Evolutionary conservation across 1,140 invertebrate species (phyloP), one percentile per base, ranked within the genome.

Genomic region (Aphis craccivora): DNA sequence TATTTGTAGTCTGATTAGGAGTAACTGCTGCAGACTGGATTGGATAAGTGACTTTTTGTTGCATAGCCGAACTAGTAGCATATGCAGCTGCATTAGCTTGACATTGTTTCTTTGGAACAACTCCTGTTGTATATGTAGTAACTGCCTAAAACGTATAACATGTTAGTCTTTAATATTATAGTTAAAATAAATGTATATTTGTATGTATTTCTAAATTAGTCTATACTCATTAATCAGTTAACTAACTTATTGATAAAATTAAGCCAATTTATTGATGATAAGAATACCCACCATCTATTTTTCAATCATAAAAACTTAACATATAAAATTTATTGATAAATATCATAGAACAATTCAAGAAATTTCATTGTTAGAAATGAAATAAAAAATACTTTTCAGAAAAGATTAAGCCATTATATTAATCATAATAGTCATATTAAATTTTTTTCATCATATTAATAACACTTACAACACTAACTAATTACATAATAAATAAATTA

Each of bases 1-100:
- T 93, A 55, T 83, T 93, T 30, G 76, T 83, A 30, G 91, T 35
- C 30, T 93, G 91, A 7, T 92, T 92, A 53, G 91, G 81, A 37
- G 91, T 55, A 43, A 93, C 91, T 22, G 91, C 22, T 30, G 60
- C n/a, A 37, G 76, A 83, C 30, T 93, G 91, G 11, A 93, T 93
- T 40, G 91, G 91, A 93, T 93, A 93, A 40, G 91, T 93, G n/a
- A 93, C 91, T 84, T 93, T 93, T 93, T 93, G 91, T 93, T 93
- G 91, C 91, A 93, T 93, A 7, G 91, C 91, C 8, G 91, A 93
- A 86, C 91, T 93, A n/a, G 91, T 93, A 86, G 91, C 91, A 86
- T 93, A 93, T 51, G 91, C 91, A 86, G 91, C 91, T 25, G 91
- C 91, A 93, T 93, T 93, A 53, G 76, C 91, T 86, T 93, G 91